Evolutionary conservation across 2,113 vertebrate genomes (phyloP).

Genomic region (Pundamilia nyererei): DNA sequence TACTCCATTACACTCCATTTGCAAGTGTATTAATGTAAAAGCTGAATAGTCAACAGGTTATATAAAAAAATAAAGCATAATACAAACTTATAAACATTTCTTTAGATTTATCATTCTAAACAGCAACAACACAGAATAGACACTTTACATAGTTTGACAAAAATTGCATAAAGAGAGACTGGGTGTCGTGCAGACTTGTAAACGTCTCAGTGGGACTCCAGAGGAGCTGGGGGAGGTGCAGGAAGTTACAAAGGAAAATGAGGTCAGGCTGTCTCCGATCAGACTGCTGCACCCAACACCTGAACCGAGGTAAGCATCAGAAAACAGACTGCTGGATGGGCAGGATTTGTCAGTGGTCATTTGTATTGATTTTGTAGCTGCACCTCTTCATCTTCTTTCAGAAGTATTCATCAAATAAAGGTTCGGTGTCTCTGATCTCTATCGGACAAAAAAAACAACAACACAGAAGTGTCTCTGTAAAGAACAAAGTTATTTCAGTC

Average conservation of each 20-base stretch:
- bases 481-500: accelerated
- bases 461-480: background rate
- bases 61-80: background rate
- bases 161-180: background rate
- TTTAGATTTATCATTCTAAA: background rate
- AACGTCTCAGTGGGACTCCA: background rate
- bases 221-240: background rate
- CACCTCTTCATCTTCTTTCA: background rate
- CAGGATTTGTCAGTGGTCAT: accelerated
- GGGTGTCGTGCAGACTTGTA: background rate
- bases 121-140: background rate
- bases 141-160: background rate
- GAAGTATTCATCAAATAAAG: accelerated
- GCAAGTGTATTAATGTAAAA: background rate
- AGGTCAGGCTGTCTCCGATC: background rate
- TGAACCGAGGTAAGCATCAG: background rate
- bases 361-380: background rate
- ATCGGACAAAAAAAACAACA: background rate
- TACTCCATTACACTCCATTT: background rate
- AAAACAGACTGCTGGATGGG: background rate
- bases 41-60: background rate
- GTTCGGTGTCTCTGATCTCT: background rate
- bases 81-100: background rate
- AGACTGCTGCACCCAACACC: background rate
- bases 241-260: background rate